Percentiles rank a stretch among this genome's conserved stretches.
Evolutionary conservation across 1,140 invertebrate genomes (phyloP).

Genomic region (Anoplophora glabripennis): DNA sequence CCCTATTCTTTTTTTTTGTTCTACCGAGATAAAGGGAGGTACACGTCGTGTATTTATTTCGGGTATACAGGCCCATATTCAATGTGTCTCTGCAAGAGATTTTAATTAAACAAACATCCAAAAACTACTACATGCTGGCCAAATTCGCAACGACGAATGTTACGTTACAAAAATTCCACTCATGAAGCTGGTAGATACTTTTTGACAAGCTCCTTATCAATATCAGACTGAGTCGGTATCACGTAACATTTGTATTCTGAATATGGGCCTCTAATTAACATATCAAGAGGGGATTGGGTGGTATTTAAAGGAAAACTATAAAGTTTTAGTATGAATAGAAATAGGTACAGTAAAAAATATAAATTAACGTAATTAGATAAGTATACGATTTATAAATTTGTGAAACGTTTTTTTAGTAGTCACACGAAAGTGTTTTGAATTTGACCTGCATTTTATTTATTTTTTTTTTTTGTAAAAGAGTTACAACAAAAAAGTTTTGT

Average conservation of each 20-base stretch:
- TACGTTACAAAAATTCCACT: constrained; percentile 22
- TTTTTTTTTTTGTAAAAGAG: no score
- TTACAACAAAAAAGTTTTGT: no score
- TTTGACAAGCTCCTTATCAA: neutral
- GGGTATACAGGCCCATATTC: constrained; percentile 47
- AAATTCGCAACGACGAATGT: constrained; percentile 39
- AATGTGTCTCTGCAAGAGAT: constrained; percentile 39
- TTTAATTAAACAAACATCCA: constrained; percentile 16
- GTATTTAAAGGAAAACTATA: neutral
- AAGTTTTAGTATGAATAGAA: no score
- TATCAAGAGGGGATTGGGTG: neutral
- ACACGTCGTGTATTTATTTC: no score
- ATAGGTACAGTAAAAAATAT: no score
- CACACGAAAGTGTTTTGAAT: neutral
- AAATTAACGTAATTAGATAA: no score
- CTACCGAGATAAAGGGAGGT: neutral
- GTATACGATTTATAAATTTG: no score
- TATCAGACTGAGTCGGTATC: neutral
- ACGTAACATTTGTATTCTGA: constrained; percentile 47
- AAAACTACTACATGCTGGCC: constrained; percentile 40
- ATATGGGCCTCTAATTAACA: constrained; percentile 43
- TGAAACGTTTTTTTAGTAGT: neutral
- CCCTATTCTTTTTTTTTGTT: neutral
- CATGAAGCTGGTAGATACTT: neutral
- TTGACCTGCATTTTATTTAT: no score